Conservation (phyloP, 2,113 vertebrate species). For the Vulpes vulpes region DNA sequence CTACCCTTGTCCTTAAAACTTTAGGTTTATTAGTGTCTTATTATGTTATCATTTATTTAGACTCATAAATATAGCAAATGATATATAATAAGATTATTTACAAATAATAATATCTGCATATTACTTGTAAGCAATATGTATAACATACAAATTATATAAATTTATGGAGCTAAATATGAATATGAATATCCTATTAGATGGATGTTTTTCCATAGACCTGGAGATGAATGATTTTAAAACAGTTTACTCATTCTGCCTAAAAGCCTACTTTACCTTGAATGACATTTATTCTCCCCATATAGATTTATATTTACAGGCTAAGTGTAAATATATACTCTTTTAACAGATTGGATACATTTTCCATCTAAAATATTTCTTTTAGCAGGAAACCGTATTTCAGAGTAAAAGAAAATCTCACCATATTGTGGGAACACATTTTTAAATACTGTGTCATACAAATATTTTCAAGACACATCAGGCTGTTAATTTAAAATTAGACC, state of each 20-base stretch:
- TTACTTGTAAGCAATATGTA: neutral
- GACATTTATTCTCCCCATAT: neutral
- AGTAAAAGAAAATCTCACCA: conserved; percentile 64
- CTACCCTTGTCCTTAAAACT: neutral
- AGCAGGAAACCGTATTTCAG: neutral
- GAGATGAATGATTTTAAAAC: neutral
- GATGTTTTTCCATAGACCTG: neutral
- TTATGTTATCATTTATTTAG: neutral
- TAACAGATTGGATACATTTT: conserved; percentile 57
- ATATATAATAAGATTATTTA: neutral
- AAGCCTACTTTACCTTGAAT: neutral
- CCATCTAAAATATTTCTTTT: conserved; percentile 56
- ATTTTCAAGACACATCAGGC: conserved; percentile 75
- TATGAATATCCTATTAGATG: neutral
- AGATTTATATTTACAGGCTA: conserved; percentile 23
- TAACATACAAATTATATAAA: neutral
- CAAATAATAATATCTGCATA: neutral
- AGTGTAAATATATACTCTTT: neutral
- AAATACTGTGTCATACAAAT: conserved; percentile 72
- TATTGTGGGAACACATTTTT: conserved; percentile 77
- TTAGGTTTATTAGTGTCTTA: neutral
- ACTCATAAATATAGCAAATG: neutral
- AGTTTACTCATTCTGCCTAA: neutral
- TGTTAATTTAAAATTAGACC: conserved; percentile 55
- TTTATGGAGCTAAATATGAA: neutral